Evolutionary conservation across 2,888 invertebrate species (phyloP), one percentile per base, ranked within the genome.

Genomic region (Seira sanloemensis): DNA sequence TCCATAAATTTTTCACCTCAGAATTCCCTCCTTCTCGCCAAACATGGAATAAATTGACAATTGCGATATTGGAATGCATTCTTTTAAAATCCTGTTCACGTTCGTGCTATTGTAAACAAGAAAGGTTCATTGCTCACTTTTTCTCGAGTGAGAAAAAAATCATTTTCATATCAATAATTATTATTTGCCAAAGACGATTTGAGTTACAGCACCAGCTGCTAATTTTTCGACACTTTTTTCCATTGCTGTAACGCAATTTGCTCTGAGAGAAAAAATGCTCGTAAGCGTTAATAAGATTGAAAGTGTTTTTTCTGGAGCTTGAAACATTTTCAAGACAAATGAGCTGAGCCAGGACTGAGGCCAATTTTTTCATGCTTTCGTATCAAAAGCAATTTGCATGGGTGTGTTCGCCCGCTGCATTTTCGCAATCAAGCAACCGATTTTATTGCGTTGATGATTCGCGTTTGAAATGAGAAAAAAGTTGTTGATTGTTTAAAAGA

Each of bases 341-440:
- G 68, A 68, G 25, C 16, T 26, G 1, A 16, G 16, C 1, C 50
- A 18, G n/a, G 21, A 21, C 9, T 58, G 58, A 62, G n/a, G 23
- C 62, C 62, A 62, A 58, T 58, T 58, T 58, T 5, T 21, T 23
- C 62, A 7, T 62, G 21, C 21, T 62, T 21, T 62, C 25, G 25
- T 71, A 71, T 71, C 71, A 72, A 19, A 79, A 58, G 37, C 26
- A 73, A 79, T 73, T 84, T 84, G 84, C 75, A 78, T 71, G 79
- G 84, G 84, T 78, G 84, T 84, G 84, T 66, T 71, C 79, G 18
- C 66, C 67, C 37, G 75, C 84, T 79, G 75, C 74, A 68, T 73
- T 84, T 84, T 84, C 72, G 84, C 84, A 78, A 84, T 79, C 84
- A 84, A 84, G 74, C 27, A 46, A 54, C 37, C 73, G 78, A 83